phyloP scores from a whole-genome alignment of 2,113 vertebrate species.

The Loxodonta africana region DNA sequence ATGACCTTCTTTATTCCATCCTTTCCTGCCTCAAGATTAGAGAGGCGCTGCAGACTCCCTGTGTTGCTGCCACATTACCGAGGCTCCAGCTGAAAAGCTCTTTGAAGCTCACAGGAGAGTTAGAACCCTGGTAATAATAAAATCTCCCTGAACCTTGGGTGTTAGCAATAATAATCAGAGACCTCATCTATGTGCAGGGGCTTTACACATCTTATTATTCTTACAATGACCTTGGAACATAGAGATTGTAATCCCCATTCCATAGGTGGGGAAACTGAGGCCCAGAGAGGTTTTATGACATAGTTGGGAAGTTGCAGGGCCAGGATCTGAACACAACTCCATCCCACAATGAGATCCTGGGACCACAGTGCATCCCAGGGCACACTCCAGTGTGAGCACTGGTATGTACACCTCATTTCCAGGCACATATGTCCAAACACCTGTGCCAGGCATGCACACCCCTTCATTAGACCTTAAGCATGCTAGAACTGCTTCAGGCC shows the following conservation, averaged over 20 bases:
- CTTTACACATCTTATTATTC: background rate
- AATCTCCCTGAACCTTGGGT: background rate
- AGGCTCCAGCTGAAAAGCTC: background rate
- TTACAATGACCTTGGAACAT: background rate
- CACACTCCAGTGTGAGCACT: background rate
- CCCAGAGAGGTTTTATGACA: conserved; percentile 15
- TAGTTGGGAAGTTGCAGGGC: background rate
- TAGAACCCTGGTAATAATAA: background rate
- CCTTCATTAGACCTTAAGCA: background rate
- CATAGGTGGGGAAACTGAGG: background rate
- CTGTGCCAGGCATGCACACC: background rate
- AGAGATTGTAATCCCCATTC: background rate
- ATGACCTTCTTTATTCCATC: background rate
- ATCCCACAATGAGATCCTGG: background rate
- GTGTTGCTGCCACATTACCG: background rate
- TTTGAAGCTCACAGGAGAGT: background rate
- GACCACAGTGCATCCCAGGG: background rate
- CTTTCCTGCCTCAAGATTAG: background rate
- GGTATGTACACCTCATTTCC: background rate
- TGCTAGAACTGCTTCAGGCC: background rate
- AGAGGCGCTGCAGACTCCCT: background rate
- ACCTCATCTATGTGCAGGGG: background rate
- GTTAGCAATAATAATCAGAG: background rate
- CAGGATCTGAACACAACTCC: background rate
- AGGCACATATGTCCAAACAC: background rate